These are phyloP conservation scores for Gallirallus australis DNA, from an alignment of 2,797 vertebrate species.

Conservation along the genomic window DNA sequence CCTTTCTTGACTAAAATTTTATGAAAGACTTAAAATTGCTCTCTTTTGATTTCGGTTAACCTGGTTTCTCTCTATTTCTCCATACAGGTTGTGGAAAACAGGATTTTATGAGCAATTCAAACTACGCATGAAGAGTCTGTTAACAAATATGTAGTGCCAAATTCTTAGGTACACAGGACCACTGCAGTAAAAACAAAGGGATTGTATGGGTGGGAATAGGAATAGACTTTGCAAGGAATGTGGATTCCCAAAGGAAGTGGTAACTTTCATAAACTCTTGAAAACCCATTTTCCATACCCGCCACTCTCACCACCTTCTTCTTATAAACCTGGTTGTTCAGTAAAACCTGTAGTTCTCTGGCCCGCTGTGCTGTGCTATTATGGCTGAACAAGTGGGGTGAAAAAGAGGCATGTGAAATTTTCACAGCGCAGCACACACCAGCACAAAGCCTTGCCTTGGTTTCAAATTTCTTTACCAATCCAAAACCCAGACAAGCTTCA, in stretches of 20 bases:
- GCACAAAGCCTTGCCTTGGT: constrained; percentile 24
- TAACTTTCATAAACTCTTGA: constrained; percentile 32
- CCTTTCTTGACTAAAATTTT: constrained; percentile 6
- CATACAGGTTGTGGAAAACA: background rate
- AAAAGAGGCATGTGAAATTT: constrained; percentile 32
- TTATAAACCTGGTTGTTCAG: background rate
- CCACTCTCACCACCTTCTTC: constrained; percentile 6
- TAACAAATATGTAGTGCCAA: background rate
- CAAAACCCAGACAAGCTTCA: constrained; percentile 61
- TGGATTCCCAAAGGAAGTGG: constrained; percentile 47
- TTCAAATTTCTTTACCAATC: constrained; percentile 54
- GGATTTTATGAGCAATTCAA: constrained; percentile 26
- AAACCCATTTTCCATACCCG: background rate
- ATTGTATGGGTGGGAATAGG: constrained; percentile 4
- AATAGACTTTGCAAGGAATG: constrained; percentile 51
- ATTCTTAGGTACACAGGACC: constrained; percentile 36
- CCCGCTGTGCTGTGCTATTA: background rate
- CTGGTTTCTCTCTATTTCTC: background rate
- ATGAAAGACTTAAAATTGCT: background rate
- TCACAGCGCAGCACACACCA: background rate
- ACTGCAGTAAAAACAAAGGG: constrained; percentile 35
- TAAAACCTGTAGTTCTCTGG: background rate
- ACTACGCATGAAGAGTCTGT: background rate
- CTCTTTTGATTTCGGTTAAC: constrained; percentile 7
- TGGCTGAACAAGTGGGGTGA: constrained; percentile 24